These are phyloP conservation scores for Xylocopa sonorina DNA, from an alignment of 1,140 invertebrate genomes.

Conservation along the genomic window DNA sequence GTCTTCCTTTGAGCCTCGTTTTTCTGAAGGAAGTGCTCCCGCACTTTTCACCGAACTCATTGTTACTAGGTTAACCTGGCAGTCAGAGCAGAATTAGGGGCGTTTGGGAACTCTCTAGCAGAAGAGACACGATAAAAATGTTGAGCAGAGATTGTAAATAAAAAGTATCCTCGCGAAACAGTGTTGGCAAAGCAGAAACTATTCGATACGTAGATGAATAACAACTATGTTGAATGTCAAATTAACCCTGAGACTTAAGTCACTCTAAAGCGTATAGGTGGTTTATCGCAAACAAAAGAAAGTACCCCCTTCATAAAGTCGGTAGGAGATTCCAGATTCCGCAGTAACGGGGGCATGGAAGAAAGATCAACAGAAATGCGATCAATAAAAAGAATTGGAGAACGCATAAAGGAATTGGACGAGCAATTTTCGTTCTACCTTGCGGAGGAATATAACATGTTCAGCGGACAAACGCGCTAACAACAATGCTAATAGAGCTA, in stretches of 20 bases:
- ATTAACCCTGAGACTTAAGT: background rate
- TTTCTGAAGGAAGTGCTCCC: background rate
- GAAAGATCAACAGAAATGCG: constrained; percentile 47
- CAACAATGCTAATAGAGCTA: background rate
- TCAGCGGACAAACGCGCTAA: background rate
- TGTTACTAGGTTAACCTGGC: constrained; percentile 14
- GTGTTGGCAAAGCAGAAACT: too few species aligned
- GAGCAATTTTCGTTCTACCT: constrained; percentile 9
- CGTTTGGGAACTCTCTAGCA: constrained; percentile 11
- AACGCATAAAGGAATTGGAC: constrained; percentile 17
- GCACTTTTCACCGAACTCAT: constrained; percentile 7
- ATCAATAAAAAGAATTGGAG: constrained; percentile 31
- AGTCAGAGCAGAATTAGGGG: constrained; percentile 8
- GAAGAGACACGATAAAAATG: background rate
- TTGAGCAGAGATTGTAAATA: background rate
- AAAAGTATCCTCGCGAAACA: background rate
- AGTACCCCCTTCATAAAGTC: constrained; percentile 18
- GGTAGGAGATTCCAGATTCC: constrained; percentile 6
- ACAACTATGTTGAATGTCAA: constrained; percentile 4
- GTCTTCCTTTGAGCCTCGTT: constrained; percentile 25
- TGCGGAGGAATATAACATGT: background rate
- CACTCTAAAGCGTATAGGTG: background rate
- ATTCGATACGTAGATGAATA: background rate
- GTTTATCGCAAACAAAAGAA: constrained; percentile 9
- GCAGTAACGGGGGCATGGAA: constrained; percentile 6